Evolutionary conservation across 1,140 invertebrate species (phyloP).

Genomic region (Heliconius congener): DNA sequence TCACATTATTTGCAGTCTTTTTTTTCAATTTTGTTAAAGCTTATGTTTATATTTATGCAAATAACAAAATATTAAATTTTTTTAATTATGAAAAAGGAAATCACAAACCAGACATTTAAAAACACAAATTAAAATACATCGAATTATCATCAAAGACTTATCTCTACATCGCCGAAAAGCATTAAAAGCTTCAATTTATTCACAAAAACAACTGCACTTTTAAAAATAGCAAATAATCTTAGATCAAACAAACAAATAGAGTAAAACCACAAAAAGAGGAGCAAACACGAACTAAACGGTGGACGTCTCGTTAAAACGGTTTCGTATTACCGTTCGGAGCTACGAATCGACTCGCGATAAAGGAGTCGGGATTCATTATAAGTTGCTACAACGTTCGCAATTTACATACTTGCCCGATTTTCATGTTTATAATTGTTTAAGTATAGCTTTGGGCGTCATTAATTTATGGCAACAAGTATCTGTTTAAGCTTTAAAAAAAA

Average conservation of each 20-base stretch:
- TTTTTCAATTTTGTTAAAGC: too few species aligned
- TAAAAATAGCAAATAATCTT: slow-evolving; percentile 33
- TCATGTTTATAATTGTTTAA: slow-evolving; percentile 40
- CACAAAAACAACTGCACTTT: slow-evolving; percentile 37
- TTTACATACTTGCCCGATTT: slow-evolving; percentile 36
- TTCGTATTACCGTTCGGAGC: slow-evolving; percentile 44
- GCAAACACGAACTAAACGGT: slow-evolving; percentile 43
- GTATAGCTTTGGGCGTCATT: slow-evolving; percentile 14
- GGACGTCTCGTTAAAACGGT: slow-evolving; percentile 45
- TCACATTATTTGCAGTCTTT: too few species aligned
- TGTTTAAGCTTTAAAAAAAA: neutral
- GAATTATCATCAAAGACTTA: neutral
- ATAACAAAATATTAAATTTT: neutral
- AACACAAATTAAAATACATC: neutral
- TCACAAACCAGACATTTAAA: neutral
- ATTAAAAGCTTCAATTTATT: slow-evolving; percentile 11
- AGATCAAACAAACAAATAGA: slow-evolving; percentile 41
- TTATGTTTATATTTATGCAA: too few species aligned
- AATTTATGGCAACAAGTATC: slow-evolving; percentile 5
- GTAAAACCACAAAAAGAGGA: slow-evolving; percentile 42
- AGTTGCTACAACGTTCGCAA: slow-evolving; percentile 30
- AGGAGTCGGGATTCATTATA: slow-evolving; percentile 30
- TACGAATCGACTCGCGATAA: slow-evolving; percentile 29
- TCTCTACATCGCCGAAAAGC: slow-evolving; percentile 6
- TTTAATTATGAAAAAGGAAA: neutral